Percentiles rank a stretch among this genome's conserved stretches.
These are phyloP conservation scores for Clistopyga incitator DNA, from an alignment of 2,888 invertebrate species.

Conservation along the genomic window DNA sequence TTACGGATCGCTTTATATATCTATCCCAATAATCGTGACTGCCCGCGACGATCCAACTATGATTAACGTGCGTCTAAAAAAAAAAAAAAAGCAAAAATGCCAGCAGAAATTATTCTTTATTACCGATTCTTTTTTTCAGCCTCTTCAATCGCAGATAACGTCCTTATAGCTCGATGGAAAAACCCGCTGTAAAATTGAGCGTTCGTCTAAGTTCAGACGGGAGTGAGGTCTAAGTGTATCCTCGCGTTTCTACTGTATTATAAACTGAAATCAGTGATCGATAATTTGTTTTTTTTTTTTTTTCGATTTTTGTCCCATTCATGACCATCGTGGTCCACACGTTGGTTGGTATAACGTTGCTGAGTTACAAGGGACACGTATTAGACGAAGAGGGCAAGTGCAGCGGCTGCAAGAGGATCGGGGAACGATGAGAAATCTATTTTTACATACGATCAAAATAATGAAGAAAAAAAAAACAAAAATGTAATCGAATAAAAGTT, in stretches of 20 bases:
- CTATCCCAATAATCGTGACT: slow-evolving; percentile 52
- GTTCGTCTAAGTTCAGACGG: slow-evolving; percentile 39
- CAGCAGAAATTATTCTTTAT: slow-evolving; percentile 41
- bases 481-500: slow-evolving; percentile 60
- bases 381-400: slow-evolving; percentile 25
- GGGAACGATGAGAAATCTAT: slow-evolving; percentile 76
- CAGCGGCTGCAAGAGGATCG: slow-evolving; percentile 65
- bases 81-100: slow-evolving; percentile 38
- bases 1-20: slow-evolving; percentile 52
- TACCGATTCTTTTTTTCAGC: slow-evolving; percentile 20
- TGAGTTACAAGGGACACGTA: slow-evolving; percentile 59
- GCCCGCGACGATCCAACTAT: slow-evolving; percentile 46
- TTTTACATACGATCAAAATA: slow-evolving; percentile 78
- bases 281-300: slow-evolving; percentile 32
- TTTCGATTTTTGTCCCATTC: slow-evolving; percentile 10
- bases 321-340: slow-evolving; percentile 24
- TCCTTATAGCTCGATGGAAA: slow-evolving; percentile 58
- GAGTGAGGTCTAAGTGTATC: slow-evolving; percentile 59
- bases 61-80: slow-evolving; percentile 59
- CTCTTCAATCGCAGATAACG: slow-evolving; percentile 55
- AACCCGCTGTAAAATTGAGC: slow-evolving; percentile 48
- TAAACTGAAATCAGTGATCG: slow-evolving; percentile 51
- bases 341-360: slow-evolving; percentile 51
- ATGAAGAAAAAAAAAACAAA: slow-evolving; percentile 64
- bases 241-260: slow-evolving; percentile 71